Conservation (phyloP, 2,113 vertebrate genomes). For the Rutilus rutilus region DNA sequence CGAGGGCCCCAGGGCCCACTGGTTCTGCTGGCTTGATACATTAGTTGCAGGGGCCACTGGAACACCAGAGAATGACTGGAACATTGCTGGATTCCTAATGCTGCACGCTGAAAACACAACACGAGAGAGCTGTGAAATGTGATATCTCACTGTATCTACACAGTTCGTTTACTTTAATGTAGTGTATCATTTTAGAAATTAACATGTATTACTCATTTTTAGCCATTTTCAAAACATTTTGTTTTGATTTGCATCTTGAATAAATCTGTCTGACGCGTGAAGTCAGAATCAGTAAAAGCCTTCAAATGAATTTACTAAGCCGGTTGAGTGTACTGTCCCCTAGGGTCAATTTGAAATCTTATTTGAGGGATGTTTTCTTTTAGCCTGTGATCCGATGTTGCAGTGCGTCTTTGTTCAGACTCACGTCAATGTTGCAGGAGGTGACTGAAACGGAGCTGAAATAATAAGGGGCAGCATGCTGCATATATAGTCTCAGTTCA, state of each 20-base stretch:
- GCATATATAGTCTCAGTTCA: slow-evolving; percentile 48
- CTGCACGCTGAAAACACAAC: slow-evolving; percentile 37
- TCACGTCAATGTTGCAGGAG: neutral
- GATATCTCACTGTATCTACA: neutral
- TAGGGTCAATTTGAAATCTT: neutral
- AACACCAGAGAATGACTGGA: slow-evolving; percentile 67
- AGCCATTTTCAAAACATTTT: neutral
- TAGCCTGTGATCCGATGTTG: neutral
- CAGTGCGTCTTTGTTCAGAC: neutral
- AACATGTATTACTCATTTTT: neutral
- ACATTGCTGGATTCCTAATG: slow-evolving; percentile 64
- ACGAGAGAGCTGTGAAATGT: neutral
- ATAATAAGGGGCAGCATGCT: slow-evolving; percentile 55
- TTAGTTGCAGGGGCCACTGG: slow-evolving; percentile 41
- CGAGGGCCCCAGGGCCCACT: slow-evolving; percentile 49
- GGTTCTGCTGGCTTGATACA: slow-evolving; percentile 39
- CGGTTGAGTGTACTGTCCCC: neutral
- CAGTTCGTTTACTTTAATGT: neutral
- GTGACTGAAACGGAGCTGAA: slow-evolving; percentile 31
- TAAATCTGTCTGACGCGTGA: neutral
- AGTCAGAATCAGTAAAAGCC: neutral
- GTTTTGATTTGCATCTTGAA: neutral
- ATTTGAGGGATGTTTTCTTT: slow-evolving; percentile 29
- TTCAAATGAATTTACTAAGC: neutral
- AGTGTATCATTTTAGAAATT: neutral